Evolutionary conservation across 2,888 invertebrate species (phyloP).

Genomic region (Apotomis capreana): DNA sequence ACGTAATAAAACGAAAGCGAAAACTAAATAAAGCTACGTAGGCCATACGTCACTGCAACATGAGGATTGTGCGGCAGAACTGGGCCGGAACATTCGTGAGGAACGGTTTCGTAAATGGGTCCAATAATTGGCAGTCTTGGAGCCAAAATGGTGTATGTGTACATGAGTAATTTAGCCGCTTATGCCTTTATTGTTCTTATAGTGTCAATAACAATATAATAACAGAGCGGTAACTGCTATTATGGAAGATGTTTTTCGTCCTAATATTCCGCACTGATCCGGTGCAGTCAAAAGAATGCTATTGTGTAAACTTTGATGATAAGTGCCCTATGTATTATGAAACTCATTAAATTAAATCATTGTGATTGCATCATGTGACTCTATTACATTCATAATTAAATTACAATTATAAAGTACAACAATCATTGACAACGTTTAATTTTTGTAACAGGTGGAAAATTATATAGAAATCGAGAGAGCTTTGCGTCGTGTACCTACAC

Average conservation of each 20-base stretch:
- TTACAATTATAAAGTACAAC: no score
- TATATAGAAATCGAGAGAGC: no score
- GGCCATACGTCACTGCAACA: conserved; percentile 36
- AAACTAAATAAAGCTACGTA: conserved; percentile 44
- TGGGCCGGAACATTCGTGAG: conserved; percentile 66
- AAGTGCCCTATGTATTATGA: no score
- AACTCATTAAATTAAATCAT: no score
- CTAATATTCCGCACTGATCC: conserved; percentile 1
- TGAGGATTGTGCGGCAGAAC: conserved; percentile 55
- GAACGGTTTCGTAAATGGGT: conserved; percentile 52
- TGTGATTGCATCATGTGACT: no score
- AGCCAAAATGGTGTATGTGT: background rate
- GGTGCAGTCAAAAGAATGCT: background rate
- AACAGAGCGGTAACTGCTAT: conserved; percentile 38
- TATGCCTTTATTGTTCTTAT: background rate
- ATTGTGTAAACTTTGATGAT: no score
- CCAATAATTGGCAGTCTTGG: conserved; percentile 41
- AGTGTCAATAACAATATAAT: conserved; percentile 43
- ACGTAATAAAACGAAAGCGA: conserved; percentile 52
- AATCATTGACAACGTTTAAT: no score
- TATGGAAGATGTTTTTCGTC: conserved; percentile 7
- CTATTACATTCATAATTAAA: no score
- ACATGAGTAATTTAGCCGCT: background rate
- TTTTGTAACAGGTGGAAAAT: no score
- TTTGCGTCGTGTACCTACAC: no score